phyloP scores from a whole-genome alignment of 2,888 invertebrate species.

The Horisme vitalbata region DNA sequence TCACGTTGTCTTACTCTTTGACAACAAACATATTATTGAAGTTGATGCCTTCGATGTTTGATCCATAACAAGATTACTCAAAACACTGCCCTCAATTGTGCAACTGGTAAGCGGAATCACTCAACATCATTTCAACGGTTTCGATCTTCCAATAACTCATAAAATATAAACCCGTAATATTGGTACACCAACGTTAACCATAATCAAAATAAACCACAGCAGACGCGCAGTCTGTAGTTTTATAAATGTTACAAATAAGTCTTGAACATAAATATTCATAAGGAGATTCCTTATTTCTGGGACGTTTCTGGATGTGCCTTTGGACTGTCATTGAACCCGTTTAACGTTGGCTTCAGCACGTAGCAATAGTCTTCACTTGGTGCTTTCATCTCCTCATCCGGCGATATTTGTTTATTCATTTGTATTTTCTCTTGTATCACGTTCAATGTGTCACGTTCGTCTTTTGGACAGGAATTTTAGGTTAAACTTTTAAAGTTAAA shows the following conservation, averaged over 20 bases:
- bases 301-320: conserved; percentile 17
- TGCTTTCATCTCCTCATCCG: not conserved
- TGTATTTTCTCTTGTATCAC: too few relatives aligned
- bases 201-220: conserved; percentile 41
- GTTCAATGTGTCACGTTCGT: too few relatives aligned
- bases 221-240: conserved; percentile 62
- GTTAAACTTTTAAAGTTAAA: too few relatives aligned
- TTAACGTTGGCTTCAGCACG: not conserved
- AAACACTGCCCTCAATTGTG: conserved; percentile 20
- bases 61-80: conserved; percentile 15
- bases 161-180: conserved; percentile 17
- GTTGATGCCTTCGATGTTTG: not conserved
- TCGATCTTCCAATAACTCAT: conserved; percentile 20
- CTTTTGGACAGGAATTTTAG: too few relatives aligned
- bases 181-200: conserved; percentile 38
- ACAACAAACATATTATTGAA: not conserved
- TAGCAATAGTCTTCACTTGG: not conserved
- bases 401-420: not conserved
- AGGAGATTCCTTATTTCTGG: conserved; percentile 26
- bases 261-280: conserved; percentile 25
- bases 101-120: conserved; percentile 13
- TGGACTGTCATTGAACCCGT: conserved; percentile 4
- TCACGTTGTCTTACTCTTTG: not conserved
- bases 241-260: conserved; percentile 44
- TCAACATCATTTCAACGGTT: conserved; percentile 13